phyloP scores from a whole-genome alignment of 2,797 vertebrate species.

The Perodicticus potto region DNA sequence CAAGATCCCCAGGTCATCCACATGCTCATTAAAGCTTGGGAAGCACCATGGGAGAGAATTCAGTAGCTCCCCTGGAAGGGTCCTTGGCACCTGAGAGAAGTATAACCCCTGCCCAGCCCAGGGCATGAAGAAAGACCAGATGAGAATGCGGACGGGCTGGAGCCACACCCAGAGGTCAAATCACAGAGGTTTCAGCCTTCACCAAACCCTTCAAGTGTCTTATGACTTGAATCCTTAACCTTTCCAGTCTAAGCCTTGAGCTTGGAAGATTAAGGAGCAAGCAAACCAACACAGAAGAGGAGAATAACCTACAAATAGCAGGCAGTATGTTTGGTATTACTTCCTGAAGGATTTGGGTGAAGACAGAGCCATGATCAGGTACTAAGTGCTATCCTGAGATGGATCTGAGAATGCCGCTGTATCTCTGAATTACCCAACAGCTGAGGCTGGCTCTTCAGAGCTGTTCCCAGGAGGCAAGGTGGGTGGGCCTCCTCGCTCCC shows the following conservation, averaged over 20 bases:
- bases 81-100: background rate
- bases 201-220: background rate
- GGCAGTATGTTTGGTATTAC: background rate
- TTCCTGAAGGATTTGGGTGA: background rate
- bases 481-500: slow-evolving; percentile 42
- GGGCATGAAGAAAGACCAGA: background rate
- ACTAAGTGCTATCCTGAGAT: background rate
- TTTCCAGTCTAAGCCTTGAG: background rate
- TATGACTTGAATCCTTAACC: background rate
- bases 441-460: background rate
- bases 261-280: background rate
- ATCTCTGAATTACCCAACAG: background rate
- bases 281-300: background rate
- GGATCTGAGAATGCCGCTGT: background rate
- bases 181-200: background rate
- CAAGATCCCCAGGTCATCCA: background rate
- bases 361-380: background rate
- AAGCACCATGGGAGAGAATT: background rate
- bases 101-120: background rate
- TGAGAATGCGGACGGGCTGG: background rate
- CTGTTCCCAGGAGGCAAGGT: background rate
- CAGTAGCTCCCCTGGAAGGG: background rate
- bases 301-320: background rate
- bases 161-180: background rate
- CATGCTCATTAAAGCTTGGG: background rate